phyloP scores from a whole-genome alignment of 2,797 vertebrate genomes.

The Brachyrhaphis roseni region DNA sequence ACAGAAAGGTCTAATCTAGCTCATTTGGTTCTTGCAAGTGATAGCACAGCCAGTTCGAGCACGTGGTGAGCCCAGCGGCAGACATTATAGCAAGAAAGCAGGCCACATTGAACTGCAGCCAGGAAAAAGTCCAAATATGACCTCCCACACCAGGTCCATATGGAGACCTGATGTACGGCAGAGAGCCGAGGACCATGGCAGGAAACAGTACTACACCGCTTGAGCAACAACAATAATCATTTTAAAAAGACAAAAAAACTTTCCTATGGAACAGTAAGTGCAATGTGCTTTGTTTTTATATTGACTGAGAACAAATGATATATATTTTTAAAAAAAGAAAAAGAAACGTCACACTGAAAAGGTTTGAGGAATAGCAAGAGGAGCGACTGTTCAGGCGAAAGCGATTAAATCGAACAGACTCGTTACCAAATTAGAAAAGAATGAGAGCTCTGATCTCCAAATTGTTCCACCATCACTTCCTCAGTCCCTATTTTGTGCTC shows the following conservation, averaged over 20 bases:
- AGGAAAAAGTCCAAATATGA: slow-evolving; percentile 29
- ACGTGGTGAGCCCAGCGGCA: slow-evolving; percentile 58
- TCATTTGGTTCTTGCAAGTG: slow-evolving; percentile 55
- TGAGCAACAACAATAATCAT: slow-evolving; percentile 86
- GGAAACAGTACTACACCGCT: slow-evolving; percentile 85
- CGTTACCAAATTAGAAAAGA: slow-evolving; percentile 72
- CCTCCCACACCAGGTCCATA: slow-evolving; percentile 64
- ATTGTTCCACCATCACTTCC: slow-evolving; percentile 80
- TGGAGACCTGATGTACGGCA: slow-evolving; percentile 71
- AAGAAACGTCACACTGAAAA: slow-evolving; percentile 88
- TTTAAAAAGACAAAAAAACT: slow-evolving; percentile 85
- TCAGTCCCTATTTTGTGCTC: slow-evolving; percentile 81
- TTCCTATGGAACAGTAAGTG: slow-evolving; percentile 90
- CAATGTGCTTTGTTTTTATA: slow-evolving; percentile 91
- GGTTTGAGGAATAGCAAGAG: slow-evolving; percentile 83
- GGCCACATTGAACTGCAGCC: slow-evolving; percentile 32
- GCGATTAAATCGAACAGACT: slow-evolving; percentile 66
- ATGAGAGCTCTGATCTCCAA: slow-evolving; percentile 81
- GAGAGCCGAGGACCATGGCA: slow-evolving; percentile 81
- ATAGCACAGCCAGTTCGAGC: slow-evolving; percentile 57
- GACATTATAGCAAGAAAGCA: slow-evolving; percentile 58
- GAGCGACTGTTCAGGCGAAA: slow-evolving; percentile 76
- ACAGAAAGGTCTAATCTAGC: slow-evolving; percentile 46
- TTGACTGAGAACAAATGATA: slow-evolving; percentile 90
- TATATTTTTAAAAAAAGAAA: slow-evolving; percentile 90